Evolutionary conservation across 2,888 invertebrate genomes (phyloP), one percentile per base, ranked within the genome.

Genomic region (Lasioglossum villosulum): DNA sequence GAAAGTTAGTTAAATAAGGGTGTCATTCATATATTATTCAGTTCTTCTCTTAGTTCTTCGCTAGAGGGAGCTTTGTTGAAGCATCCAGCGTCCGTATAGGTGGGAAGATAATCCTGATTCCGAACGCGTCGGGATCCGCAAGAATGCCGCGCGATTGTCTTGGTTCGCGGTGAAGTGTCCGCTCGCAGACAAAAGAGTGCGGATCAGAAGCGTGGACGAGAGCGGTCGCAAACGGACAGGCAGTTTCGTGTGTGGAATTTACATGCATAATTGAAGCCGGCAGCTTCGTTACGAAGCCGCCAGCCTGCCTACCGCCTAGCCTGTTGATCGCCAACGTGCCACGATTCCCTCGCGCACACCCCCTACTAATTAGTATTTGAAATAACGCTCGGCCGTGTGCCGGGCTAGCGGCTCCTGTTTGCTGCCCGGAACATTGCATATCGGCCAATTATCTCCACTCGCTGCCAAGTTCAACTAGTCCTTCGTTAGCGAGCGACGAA

Each of bases 221-320:
- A 30, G 12, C 30, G n/a, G 16, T 19, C 16, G 19, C 66, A 27
- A 37, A 3, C 75, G 52, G 78, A 45, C 68, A n/a, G 72, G 72
- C 70, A 34, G 45, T 73, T 73, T 70, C 63, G 76, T 73, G 79
- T 71, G 78, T 80, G 73, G 75, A 86, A 88, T 89, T 88, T 89
- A 84, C 89, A 89, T 87, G 84, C 89, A 87, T 88, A 89, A 88
- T 88, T 82, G 89, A 82, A 72, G 80, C 59, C 48, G 79, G 85
- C 68, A 77, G 77, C 78, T 89, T 89, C 84, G 89, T 89, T 80
- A 89, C 88, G 77, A 83, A 78, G 59, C 85, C 82, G 75, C 72
- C 76, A 59, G 8, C 66, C 48, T 70, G 1, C 52, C 52, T 48
- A 59, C 71, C 72, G 34, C 75, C 80, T 45, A 78, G 85, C 89